A percentile compares a stretch with the other conserved stretches of the same genome.
These are phyloP conservation scores for Oncorhynchus masou DNA, from an alignment of 2,113 vertebrate species.

Conservation along the genomic window DNA sequence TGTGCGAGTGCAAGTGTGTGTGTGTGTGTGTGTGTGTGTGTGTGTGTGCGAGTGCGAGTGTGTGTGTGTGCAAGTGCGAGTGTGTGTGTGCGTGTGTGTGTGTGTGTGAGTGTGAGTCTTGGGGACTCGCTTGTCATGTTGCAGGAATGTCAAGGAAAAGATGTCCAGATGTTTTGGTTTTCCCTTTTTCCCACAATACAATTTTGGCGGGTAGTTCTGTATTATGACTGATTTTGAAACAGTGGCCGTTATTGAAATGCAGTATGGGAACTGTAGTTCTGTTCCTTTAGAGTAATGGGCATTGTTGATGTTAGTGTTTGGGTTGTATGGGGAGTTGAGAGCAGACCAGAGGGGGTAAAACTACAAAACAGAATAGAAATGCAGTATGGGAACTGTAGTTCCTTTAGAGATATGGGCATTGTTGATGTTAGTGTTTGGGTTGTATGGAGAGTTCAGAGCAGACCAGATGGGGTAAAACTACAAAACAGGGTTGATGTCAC, in stretches of 20 bases:
- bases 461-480: no score
- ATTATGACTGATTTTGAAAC: constrained; percentile 38
- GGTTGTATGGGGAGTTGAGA: not conserved
- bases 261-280: constrained; percentile 10
- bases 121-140: constrained; percentile 61
- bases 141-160: constrained; percentile 47
- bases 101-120: not conserved
- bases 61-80: no score
- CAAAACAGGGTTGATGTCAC: no score
- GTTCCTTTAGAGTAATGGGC: not conserved
- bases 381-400: no score
- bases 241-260: constrained; percentile 51
- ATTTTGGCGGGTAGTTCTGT: constrained; percentile 28
- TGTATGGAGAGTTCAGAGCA: no score
- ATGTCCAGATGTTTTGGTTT: constrained; percentile 54
- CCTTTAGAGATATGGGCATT: no score
- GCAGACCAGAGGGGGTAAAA: not conserved
- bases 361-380: no score
- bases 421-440: no score
- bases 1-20: no score
- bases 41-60: no score
- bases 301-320: not conserved
- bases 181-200: constrained; percentile 51
- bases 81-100: not conserved
- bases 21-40: no score